Conservation (phyloP, 2,797 vertebrate genomes). For the Benthosema pterotum region DNA sequence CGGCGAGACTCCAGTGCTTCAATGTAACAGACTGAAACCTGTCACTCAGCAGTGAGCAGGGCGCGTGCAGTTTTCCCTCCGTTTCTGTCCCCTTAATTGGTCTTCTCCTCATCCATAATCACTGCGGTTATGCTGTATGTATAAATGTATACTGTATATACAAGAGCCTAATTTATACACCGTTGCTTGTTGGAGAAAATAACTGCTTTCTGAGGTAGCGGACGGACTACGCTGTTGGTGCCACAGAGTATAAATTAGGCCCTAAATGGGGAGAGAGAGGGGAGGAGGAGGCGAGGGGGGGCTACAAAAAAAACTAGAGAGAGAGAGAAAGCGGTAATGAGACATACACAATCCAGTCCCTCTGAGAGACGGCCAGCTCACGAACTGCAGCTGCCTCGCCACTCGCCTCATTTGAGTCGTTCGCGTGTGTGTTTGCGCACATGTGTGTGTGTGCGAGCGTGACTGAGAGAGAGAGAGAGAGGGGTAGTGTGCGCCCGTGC, state of each 20-base stretch:
- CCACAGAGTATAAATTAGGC: neutral
- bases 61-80: constrained; percentile 31
- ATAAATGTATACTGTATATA: too few species aligned
- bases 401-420: constrained; percentile 2
- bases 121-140: constrained; percentile 30
- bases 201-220: neutral
- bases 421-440: constrained; percentile 9
- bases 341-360: constrained; percentile 22
- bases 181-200: too few species aligned
- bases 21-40: constrained; percentile 37
- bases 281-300: neutral
- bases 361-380: constrained; percentile 16
- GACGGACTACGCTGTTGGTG: neutral
- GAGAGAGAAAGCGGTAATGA: constrained; percentile 28
- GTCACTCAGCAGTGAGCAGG: neutral
- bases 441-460: constrained; percentile 6
- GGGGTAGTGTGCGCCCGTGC: too few species aligned
- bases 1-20: constrained; percentile 29
- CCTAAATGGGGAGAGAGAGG: neutral
- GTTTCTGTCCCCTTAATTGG: constrained; percentile 53
- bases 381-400: constrained; percentile 27
- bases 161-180: neutral
- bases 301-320: constrained; percentile 16
- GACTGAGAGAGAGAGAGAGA: too few species aligned
- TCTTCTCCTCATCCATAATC: constrained; percentile 30